Base-by-base conservation (phyloP, 2,888 invertebrate genomes). In the Craniophora ligustri region DNA sequence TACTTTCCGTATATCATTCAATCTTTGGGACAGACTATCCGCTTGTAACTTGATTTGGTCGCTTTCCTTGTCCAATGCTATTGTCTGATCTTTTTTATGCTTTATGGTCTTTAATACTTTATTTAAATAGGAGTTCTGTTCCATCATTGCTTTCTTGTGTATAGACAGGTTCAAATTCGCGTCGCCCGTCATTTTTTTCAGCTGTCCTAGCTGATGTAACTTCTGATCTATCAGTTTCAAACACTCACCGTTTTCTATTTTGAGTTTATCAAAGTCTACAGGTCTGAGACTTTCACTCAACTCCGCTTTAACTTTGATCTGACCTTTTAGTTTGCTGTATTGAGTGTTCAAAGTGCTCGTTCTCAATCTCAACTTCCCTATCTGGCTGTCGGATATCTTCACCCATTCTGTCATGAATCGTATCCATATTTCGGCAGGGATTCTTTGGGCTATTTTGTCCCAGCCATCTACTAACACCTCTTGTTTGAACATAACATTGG, bases 181-280 rank as follows among this genome's bases (percentile, higher is more conserved):
- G 15, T 88, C 91, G 7, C 95, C 95, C 0, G 94, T 94, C 85
- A 94, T 92, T 73, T 89, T 94, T 67, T 95, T 96, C 51, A 95
- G 67, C 40, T 95, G 94, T 0, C 85, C 81, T 3, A 95, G 67
- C 62, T 94, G 93, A 7, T 77, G 73, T 31, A 93, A 82, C 68
- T 95, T 95, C 26, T 93, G 88, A 0, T 95, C 95, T 35, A 95
- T 95, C 3, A 88, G 78, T 48, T 86, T 82, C 7, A 86, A 41
- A 44, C 93, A 92, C 72, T 94, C 92, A 2, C 89, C 72, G 70
- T 95, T 95, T 68, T 95, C 95, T 21, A 96, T 95, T 66, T 91
- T 89, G 2, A 95, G 71, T 72, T 95, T 94, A 21, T 95, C 94
- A 64, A 96, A 96, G 76, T 96, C 96, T 0, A 95, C 94, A 0